These are phyloP conservation scores for Thalassaphorura encarpata DNA, from an alignment of 1,140 invertebrate species.

Conservation along the genomic window DNA sequence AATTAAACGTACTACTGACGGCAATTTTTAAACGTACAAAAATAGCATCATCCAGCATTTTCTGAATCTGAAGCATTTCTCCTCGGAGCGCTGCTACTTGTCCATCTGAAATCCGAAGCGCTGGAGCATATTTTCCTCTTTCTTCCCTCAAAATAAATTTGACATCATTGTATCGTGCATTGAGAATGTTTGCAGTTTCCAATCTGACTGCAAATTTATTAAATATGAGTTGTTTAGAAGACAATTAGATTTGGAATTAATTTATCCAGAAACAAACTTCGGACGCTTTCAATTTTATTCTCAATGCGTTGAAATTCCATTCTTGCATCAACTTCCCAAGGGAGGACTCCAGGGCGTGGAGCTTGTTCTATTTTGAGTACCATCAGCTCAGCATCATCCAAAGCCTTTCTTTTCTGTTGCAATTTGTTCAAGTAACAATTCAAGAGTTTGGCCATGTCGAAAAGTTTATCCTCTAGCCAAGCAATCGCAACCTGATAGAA, in stretches of 20 bases:
- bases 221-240: no score
- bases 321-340: constrained; percentile 27
- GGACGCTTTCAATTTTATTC: constrained; percentile 15
- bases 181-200: constrained; percentile 21
- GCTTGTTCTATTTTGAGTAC: constrained; percentile 26
- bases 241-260: no score
- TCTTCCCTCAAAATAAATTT: constrained; percentile 17
- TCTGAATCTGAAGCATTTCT: constrained; percentile 19
- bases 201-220: no score
- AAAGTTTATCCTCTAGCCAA: constrained; percentile 31
- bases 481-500: constrained; percentile 17
- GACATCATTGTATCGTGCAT: constrained; percentile 21
- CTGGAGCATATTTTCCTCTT: constrained; percentile 14
- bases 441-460: constrained; percentile 23
- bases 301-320: constrained; percentile 13
- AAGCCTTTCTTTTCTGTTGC: constrained; percentile 12
- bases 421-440: constrained; percentile 17
- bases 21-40: constrained; percentile 5
- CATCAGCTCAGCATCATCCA: constrained; percentile 24
- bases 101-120: constrained; percentile 10
- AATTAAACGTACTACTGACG: background rate
- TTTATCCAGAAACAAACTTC: no score
- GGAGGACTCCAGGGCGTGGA: constrained; percentile 27
- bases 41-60: constrained; percentile 23
- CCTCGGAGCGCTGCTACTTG: constrained; percentile 12